These are phyloP conservation scores for Gasteruption jaculator DNA, from an alignment of 2,888 invertebrate species.

Conservation along the genomic window DNA sequence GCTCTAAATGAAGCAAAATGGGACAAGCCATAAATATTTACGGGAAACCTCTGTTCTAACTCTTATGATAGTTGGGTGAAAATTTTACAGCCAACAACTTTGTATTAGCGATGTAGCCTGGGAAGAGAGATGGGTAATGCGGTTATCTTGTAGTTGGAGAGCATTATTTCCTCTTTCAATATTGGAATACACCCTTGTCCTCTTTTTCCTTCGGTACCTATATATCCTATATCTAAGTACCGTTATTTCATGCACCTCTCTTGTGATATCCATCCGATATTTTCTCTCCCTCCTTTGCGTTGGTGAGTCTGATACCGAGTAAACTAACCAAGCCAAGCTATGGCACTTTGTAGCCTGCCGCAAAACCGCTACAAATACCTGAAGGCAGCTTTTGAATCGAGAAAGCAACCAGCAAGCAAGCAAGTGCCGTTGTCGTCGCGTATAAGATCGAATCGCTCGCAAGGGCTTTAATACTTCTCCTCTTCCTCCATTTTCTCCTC, in stretches of 20 bases:
- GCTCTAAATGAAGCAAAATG: no score
- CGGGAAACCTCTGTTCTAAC: no score
- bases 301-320: no score
- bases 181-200: constrained; percentile 29
- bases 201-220: constrained; percentile 3
- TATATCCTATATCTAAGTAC: constrained; percentile 21
- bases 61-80: no score
- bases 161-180: constrained; percentile 44
- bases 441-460: constrained; percentile 26
- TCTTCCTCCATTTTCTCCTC: constrained; percentile 9
- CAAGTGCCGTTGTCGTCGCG: constrained; percentile 25
- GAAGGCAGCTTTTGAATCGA: constrained; percentile 31
- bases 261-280: constrained; percentile 30
- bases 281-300: constrained; percentile 21
- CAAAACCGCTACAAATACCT: constrained; percentile 32
- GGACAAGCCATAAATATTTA: no score
- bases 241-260: constrained; percentile 27
- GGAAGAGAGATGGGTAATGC: constrained; percentile 32
- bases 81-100: no score
- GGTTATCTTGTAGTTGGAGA: constrained; percentile 39
- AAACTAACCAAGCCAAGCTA: no score
- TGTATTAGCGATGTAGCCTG: constrained; percentile 22
- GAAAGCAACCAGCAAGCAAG: constrained; percentile 4
- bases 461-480: constrained; percentile 20
- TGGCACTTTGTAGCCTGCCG: constrained; percentile 17